Percentiles rank a stretch among this genome's conserved stretches.
Evolutionary conservation across 2,113 vertebrate species (phyloP).

Genomic region (Hylia prasina): DNA sequence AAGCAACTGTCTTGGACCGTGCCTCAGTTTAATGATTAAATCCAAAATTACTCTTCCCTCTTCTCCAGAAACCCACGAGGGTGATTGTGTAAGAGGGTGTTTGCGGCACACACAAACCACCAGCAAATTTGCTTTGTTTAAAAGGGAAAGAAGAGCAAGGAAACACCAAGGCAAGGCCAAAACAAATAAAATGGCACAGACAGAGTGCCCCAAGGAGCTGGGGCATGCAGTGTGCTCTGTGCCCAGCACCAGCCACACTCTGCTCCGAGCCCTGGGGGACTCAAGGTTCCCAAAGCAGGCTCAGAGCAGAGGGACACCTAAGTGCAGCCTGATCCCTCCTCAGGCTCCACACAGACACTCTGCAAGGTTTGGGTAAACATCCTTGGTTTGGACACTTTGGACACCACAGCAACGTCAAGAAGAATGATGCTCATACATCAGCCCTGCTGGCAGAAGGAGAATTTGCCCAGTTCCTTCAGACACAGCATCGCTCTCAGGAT

Average conservation of each 20-base stretch:
- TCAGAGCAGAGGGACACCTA: neutral
- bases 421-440: neutral
- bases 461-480: neutral
- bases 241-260: neutral
- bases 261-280: accelerated
- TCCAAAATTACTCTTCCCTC: neutral
- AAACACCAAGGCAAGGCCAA: neutral
- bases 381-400: neutral
- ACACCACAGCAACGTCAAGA: neutral
- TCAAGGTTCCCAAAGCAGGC: neutral
- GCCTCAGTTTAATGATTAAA: neutral
- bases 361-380: neutral
- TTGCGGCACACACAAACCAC: neutral
- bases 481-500: neutral
- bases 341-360: neutral
- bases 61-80: neutral
- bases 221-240: accelerated
- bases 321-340: neutral
- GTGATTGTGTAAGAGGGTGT: neutral
- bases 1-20: neutral
- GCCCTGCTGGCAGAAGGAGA: neutral
- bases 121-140: neutral
- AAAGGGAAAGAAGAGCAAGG: neutral
- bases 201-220: neutral
- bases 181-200: neutral